Conservation (phyloP, 2,113 vertebrate genomes). For the Perognathus longimembris region DNA sequence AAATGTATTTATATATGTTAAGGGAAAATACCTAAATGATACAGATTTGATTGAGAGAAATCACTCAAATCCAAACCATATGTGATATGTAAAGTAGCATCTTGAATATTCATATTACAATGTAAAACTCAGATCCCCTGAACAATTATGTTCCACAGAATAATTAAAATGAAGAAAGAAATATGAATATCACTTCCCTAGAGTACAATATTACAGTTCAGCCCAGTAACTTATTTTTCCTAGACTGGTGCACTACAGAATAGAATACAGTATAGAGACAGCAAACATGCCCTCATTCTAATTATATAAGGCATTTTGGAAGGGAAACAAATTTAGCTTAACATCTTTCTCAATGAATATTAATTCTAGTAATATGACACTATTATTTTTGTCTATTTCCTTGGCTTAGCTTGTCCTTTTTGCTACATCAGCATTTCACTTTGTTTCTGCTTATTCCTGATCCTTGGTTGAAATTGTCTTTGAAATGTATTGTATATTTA, state of each 20-base stretch:
- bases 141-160: conserved; percentile 12
- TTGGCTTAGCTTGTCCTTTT: conserved; percentile 53
- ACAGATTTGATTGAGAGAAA: conserved; percentile 64
- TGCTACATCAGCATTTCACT: conserved; percentile 62
- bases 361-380: conserved; percentile 58
- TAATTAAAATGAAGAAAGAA: conserved; percentile 67
- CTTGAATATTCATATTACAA: conserved; percentile 78
- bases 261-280: conserved; percentile 43
- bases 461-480: conserved; percentile 40
- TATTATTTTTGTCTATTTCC: conserved; percentile 56
- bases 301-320: conserved; percentile 64
- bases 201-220: conserved; percentile 43
- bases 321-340: conserved; percentile 70
- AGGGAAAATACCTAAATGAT: conserved; percentile 38
- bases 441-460: conserved; percentile 50
- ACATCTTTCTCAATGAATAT: conserved; percentile 65
- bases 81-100: conserved; percentile 72
- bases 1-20: background rate
- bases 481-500: conserved; percentile 45
- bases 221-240: conserved; percentile 11
- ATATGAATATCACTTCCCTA: conserved; percentile 62
- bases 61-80: conserved; percentile 68
- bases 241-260: conserved; percentile 47
- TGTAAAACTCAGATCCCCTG: conserved; percentile 61
- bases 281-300: conserved; percentile 62